A percentile compares a stretch with the other conserved stretches of the same genome.
These are phyloP conservation scores for Dasyurus viverrinus DNA, from an alignment of 2,113 vertebrate genomes.

Conservation along the genomic window DNA sequence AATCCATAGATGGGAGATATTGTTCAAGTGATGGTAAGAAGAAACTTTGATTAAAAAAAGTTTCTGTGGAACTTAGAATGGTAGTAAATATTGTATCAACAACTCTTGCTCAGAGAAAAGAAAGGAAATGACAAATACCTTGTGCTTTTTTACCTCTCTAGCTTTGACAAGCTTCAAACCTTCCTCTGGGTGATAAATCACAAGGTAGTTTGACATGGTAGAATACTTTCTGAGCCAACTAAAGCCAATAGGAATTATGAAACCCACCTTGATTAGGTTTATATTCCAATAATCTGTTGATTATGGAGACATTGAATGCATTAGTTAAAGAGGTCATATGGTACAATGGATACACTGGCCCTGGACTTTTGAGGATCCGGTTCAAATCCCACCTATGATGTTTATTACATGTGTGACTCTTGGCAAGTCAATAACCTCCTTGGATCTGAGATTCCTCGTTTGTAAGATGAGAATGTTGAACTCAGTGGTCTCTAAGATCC, in stretches of 20 bases:
- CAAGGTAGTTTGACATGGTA: not conserved
- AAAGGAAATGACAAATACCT: not conserved
- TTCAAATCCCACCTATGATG: not conserved
- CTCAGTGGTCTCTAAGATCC: not conserved
- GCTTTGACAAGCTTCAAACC: constrained; percentile 29
- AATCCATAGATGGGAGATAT: constrained; percentile 71
- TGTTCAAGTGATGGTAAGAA: constrained; percentile 83
- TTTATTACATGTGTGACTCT: not conserved
- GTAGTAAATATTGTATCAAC: not conserved
- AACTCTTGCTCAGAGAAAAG: not conserved
- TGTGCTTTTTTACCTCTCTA: constrained; percentile 16
- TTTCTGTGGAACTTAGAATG: not conserved
- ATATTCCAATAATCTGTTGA: not conserved
- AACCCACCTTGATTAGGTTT: not conserved
- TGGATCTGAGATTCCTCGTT: not conserved
- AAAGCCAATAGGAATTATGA: not conserved
- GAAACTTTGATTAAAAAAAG: not conserved
- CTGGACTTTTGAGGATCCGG: not conserved
- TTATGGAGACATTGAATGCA: not conserved
- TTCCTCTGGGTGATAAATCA: not conserved
- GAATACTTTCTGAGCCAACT: not conserved
- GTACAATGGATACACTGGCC: not conserved
- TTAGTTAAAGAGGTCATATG: not conserved
- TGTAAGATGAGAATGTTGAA: not conserved
- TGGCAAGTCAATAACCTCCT: not conserved